Evolutionary conservation across 2,888 invertebrate species (phyloP).

Genomic region (Andrena bicolor): DNA sequence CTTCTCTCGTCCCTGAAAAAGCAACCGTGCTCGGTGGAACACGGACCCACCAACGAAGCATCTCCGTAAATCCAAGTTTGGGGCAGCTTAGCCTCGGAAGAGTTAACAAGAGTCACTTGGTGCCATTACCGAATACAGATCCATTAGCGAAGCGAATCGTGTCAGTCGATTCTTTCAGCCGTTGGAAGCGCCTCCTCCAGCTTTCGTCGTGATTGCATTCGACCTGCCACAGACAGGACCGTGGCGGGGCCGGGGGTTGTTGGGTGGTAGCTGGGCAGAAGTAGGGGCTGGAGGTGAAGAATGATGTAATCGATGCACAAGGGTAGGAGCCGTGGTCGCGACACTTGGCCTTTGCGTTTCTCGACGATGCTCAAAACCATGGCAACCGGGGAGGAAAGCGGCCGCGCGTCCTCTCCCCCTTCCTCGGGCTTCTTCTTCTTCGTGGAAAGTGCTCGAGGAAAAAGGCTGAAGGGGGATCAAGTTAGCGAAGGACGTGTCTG

Average conservation of each 20-base stretch:
- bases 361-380: constrained; percentile 55
- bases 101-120: constrained; percentile 20
- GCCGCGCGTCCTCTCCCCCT: not conserved
- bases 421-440: constrained; percentile 16
- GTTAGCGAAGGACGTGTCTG: constrained; percentile 63
- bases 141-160: constrained; percentile 43
- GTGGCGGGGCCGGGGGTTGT: not conserved
- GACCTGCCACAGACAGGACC: constrained; percentile 21
- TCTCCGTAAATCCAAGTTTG: not conserved
- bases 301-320: constrained; percentile 67
- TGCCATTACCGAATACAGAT: constrained; percentile 15
- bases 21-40: not conserved
- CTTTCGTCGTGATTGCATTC: constrained; percentile 54
- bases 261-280: not conserved
- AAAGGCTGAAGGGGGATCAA: constrained; percentile 57
- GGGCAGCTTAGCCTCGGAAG: constrained; percentile 1
- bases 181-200: constrained; percentile 24
- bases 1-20: not conserved
- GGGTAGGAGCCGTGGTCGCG: constrained; percentile 62
- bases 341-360: constrained; percentile 67
- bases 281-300: constrained; percentile 37
- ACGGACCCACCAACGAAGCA: not conserved
- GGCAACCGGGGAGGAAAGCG: constrained; percentile 32
- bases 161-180: constrained; percentile 30
- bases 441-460: constrained; percentile 47